Evolutionary conservation across 2,797 vertebrate species (phyloP).

Genomic region (Prionace glauca): DNA sequence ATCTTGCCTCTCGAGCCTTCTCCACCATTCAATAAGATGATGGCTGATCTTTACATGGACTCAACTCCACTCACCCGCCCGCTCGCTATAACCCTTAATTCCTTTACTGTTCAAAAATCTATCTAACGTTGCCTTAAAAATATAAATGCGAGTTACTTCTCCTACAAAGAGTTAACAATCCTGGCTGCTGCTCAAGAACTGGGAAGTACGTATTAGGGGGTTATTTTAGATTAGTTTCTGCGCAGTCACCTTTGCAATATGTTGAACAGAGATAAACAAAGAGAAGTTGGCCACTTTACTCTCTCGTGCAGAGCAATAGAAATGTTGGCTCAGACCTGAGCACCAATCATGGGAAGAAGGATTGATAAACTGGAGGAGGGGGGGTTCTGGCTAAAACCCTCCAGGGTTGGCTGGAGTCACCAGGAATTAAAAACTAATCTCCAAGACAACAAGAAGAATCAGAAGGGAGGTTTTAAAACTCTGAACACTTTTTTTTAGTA

Average conservation of each 20-base stretch:
- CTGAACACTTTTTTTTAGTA: not conserved
- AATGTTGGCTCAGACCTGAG: too few species aligned
- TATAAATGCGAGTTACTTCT: not conserved
- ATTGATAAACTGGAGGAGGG: not conserved
- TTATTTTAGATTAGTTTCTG: not conserved
- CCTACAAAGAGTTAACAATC: not conserved
- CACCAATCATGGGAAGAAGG: too few species aligned
- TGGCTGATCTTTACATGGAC: too few species aligned
- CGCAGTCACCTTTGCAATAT: not conserved
- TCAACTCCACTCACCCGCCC: too few species aligned
- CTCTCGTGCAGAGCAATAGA: not conserved
- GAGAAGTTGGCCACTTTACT: not conserved
- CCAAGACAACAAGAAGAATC: not conserved
- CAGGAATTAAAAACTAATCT: not conserved
- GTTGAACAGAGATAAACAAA: not conserved
- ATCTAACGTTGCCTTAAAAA: too few species aligned
- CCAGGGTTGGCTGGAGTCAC: not conserved
- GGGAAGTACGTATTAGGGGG: not conserved
- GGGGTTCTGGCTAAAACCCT: not conserved
- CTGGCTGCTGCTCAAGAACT: not conserved
- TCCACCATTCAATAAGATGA: too few species aligned
- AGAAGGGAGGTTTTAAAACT: not conserved
- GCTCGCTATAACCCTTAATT: too few species aligned
- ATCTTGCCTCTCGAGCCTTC: too few species aligned
- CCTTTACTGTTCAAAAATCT: too few species aligned